phyloP scores from a whole-genome alignment of 2,797 vertebrate species.

The Lophotriccus pileatus region DNA sequence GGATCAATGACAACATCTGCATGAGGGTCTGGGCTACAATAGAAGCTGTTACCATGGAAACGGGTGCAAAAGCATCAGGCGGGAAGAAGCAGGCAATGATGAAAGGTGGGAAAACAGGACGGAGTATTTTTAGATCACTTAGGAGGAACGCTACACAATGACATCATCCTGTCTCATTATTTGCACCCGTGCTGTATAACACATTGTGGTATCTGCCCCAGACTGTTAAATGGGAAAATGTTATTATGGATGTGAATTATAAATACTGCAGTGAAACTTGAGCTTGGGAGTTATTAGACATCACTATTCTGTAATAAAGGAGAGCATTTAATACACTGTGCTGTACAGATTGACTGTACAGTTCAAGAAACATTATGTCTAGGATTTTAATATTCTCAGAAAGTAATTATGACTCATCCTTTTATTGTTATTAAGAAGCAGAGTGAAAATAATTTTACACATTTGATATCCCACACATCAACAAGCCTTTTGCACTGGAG shows the following conservation, averaged over 20 bases:
- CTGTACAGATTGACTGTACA: neutral
- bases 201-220: slow-evolving; percentile 27
- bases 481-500: slow-evolving; percentile 37
- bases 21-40: slow-evolving; percentile 68
- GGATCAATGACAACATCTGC: slow-evolving; percentile 67
- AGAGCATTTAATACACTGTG: slow-evolving; percentile 38
- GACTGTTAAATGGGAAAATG: slow-evolving; percentile 58
- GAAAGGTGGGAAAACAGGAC: slow-evolving; percentile 62
- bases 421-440: slow-evolving; percentile 50
- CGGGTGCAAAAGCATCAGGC: slow-evolving; percentile 56
- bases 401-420: slow-evolving; percentile 60
- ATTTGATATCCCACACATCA: slow-evolving; percentile 41
- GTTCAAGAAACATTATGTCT: slow-evolving; percentile 17
- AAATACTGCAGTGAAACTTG: slow-evolving; percentile 44
- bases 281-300: slow-evolving; percentile 49
- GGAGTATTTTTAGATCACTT: slow-evolving; percentile 65
- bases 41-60: slow-evolving; percentile 77
- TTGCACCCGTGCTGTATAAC: slow-evolving; percentile 40
- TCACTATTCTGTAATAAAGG: slow-evolving; percentile 49
- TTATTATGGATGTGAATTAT: slow-evolving; percentile 62
- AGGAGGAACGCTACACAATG: slow-evolving; percentile 19
- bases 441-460: slow-evolving; percentile 57
- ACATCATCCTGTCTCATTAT: slow-evolving; percentile 64
- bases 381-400: slow-evolving; percentile 52
- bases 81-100: slow-evolving; percentile 40